Base-by-base conservation (phyloP, 2,797 vertebrate genomes). In the Premnoplex brunnescens region DNA sequence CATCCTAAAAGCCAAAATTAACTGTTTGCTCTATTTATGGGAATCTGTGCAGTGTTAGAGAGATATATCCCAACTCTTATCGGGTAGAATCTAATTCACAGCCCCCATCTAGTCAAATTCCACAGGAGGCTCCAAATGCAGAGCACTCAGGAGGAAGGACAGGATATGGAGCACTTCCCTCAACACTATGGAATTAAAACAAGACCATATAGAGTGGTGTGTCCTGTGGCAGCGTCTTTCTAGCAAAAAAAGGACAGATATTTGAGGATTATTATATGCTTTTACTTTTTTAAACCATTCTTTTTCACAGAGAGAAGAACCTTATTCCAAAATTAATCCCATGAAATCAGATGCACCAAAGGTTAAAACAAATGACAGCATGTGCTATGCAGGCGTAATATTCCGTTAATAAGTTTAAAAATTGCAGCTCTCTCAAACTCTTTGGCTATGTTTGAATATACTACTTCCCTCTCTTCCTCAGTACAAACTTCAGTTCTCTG, bases 201-300 rank as follows among this genome's bases (percentile, higher is more conserved):
- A 48, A 46, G 21, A 69, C 11, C 2, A 1, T 1, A 26, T 12
- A 74, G 48, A 69, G 41, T 2, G 27, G 5, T 2, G 34, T 6
- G 21, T 14, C 28, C 63, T 76, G n/a, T 41, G 69, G 76, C 9
- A 83, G 46, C 37, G 28, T 30, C 39, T n/a, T 71, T 78, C 75
- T 36, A 85, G 4, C n/a, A 83, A 49, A 37, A 46, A 88, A 46
- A 37, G 2, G 52, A 46, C 18, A 41, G 7, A 12, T 54, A 78
- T 54, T 34, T 52, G 4, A 64, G 10, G 19, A 77, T 54, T 77
- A 43, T 59, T 36, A 34, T 1, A 48, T 6, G 10, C 24, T 91
- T 90, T 66, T 49, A 44, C 55, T 67, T 90, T 56, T 62, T 55
- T 5, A 44, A 77, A 39, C 7, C 8, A 18, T 46, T 68, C 10